Evolutionary conservation across 2,888 invertebrate genomes (phyloP), one percentile per base, ranked within the genome.

Genomic region (Drosophila atripex): DNA sequence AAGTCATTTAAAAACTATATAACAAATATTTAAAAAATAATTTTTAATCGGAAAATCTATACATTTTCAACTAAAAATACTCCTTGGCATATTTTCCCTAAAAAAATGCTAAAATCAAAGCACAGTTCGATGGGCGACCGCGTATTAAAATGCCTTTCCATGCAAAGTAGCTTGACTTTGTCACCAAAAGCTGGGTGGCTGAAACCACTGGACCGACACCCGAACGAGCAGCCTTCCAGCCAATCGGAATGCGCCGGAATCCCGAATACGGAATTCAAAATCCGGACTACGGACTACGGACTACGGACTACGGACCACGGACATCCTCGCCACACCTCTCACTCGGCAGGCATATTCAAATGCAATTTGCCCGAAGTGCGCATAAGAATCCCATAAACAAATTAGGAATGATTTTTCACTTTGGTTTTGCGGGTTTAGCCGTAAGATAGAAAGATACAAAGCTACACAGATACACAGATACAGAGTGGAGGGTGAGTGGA

Each of bases 291-390:
- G n/a, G 23, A 23, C 21, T 12, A 1, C 18, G 18, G 18, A 18
- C n/a, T n/a, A n/a, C 43, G 39, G 41, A 21, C 11, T 16, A 39
- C 23, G n/a, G 23, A 23, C 21, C 3, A 1, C 18, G 18, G 18
- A 18, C n/a, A 25, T 9, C 45, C 45, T 12, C 4, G 3, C 47
- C 47, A 25, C 14, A 30, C 28, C 47, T 14, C 14, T 32, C 30
- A 16, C 28, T 28, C 7, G 14, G 38, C 41, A 69, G 14, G 38
- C 41, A 69, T 54, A 82, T 83, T 76, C 69, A 75, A 78, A 66
- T 76, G 80, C 78, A 83, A 86, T 83, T 82, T 78, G 79, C 71
- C 69, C 64, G 54, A 69, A 80, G 77, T 77, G 80, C 76, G 30
- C 55, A 73, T 68, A 76, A 72, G 77, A 75, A 75, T 80, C 56